Conservation (phyloP, 2,113 vertebrate genomes). For the Trachemys scripta region DNA sequence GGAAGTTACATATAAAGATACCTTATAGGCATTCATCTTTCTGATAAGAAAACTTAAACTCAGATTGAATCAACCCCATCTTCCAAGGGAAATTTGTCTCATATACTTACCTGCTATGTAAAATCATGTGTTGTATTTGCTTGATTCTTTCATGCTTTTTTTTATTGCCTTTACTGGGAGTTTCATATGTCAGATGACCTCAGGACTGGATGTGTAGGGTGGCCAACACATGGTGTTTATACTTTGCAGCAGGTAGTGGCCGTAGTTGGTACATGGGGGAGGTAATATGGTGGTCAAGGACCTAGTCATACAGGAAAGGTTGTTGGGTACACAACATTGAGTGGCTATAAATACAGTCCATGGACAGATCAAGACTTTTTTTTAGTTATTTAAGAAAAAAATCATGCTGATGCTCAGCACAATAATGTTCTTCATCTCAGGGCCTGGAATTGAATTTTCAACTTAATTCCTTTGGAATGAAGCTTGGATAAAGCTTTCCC, state of each 20-base stretch:
- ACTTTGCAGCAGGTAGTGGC: not conserved
- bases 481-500: not conserved
- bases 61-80: not conserved
- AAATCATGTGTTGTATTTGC: not conserved
- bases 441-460: not conserved
- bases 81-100: not conserved
- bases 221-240: not conserved
- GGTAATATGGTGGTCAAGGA: accelerated
- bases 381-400: accelerated
- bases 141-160: not conserved
- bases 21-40: not conserved
- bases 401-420: not conserved
- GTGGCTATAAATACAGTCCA: not conserved
- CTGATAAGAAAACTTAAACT: not conserved
- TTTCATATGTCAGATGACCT: accelerated
- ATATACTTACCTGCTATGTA: not conserved
- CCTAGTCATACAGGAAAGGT: not conserved
- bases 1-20: not conserved
- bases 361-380: not conserved
- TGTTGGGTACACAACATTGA: not conserved
- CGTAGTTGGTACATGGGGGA: not conserved
- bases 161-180: not conserved
- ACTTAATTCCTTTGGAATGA: not conserved
- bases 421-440: not conserved
- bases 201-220: not conserved